Base-by-base conservation (phyloP, 2,888 invertebrate species). In the Bibio marci region DNA sequence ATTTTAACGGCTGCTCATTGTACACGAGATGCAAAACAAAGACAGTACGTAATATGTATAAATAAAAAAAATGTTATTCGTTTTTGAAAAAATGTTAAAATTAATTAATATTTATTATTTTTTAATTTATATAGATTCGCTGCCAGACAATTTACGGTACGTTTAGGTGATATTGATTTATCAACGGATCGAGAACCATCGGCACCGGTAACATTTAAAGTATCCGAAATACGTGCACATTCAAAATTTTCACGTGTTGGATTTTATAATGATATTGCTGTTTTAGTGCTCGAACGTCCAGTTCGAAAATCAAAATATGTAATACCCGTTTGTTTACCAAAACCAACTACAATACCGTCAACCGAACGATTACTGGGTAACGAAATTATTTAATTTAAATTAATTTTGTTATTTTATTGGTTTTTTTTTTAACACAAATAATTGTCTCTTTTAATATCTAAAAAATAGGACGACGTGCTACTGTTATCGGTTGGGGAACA, bases 181-280 rank as follows among this genome's bases (percentile, higher is more conserved):
- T 76, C 78, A 37, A 70, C 81, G 3, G 80, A 83, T 38, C 83
- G 85, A 49, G 88, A 88, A 54, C 83, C 85, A 1, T 86, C 87
- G 0, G 71, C 77, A 0, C 87, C 87, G 0, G 77, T 80, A 38
- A 85, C 85, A 1, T 74, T 80, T 52, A 67, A 75, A 4, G 87
- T 88, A 15, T 67, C 71, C 13, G 79, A 79, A 44, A 81, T 88
- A 19, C 69, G 76, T 30, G 82, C 86, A 0, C 91, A 91, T 62
- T 78, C 81, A 15, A 62, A 81, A 52, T 91, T 91, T 64, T 83
- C 81, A 8, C 69, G 88, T 38, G 80, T 86, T 41, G 90, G 90
- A n/a, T 91, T 83, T 59, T 91, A 88, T 59, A 92, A 94, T 49
- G 94, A 94, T 54, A 85, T 95, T 43, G 94, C 92, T 1, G 53